Evolutionary conservation across 2,888 invertebrate genomes (phyloP).

Genomic region (Odontocerum albicorne): DNA sequence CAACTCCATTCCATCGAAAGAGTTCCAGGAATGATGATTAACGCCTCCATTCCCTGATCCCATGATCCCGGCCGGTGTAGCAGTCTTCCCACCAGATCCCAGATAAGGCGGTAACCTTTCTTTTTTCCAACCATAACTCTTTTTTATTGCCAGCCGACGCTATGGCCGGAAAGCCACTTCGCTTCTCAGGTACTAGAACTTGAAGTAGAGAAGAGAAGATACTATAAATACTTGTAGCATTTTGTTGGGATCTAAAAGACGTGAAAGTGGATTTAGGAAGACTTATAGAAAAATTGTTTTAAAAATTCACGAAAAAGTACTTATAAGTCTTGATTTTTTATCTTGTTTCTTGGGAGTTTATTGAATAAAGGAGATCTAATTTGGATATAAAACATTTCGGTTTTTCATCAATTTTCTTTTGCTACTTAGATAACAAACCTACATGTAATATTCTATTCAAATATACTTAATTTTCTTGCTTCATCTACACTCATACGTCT

Average conservation of each 20-base stretch:
- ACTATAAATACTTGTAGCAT: constrained; percentile 13
- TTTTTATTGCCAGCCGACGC: constrained; percentile 52
- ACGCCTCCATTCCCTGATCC: constrained; percentile 32
- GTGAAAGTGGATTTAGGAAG: no score
- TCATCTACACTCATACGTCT: no score
- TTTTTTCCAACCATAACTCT: constrained; percentile 57
- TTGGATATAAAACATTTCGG: no score
- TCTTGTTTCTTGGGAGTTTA: no score
- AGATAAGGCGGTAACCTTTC: constrained; percentile 33
- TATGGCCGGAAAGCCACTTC: constrained; percentile 26
- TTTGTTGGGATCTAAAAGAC: constrained; percentile 10
- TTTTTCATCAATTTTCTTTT: no score
- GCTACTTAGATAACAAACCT: no score
- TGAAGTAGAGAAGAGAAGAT: background rate
- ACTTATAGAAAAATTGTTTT: no score
- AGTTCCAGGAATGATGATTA: constrained; percentile 32
- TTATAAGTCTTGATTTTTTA: no score
- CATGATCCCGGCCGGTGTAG: constrained; percentile 30
- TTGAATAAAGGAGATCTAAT: no score
- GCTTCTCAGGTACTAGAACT: constrained; percentile 27
- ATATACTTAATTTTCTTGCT: no score
- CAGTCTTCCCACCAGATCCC: constrained; percentile 31
- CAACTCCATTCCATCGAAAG: background rate
- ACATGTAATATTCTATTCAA: no score
- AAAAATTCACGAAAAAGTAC: no score